Conservation (phyloP, 2,888 invertebrate species). For the Nomada ruficornis region DNA sequence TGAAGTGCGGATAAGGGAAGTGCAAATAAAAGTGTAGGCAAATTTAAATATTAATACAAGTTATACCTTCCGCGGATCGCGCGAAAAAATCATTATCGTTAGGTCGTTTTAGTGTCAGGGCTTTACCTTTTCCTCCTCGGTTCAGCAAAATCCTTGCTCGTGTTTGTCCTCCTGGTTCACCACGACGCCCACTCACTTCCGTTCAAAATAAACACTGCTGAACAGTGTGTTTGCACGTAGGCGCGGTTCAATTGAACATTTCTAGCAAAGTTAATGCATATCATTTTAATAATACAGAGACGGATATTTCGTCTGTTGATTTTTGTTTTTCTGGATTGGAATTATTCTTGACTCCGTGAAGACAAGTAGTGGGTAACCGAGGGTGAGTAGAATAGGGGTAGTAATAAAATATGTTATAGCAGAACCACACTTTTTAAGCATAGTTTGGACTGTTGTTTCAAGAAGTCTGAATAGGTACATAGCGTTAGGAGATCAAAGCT, state of each 20-base stretch:
- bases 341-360: too few relatives aligned
- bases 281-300: not conserved
- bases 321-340: too few relatives aligned
- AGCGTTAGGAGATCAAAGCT: too few relatives aligned
- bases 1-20: conserved; percentile 14
- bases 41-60: conserved; percentile 35
- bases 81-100: conserved; percentile 5
- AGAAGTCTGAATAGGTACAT: too few relatives aligned
- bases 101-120: not conserved
- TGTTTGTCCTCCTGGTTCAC: not conserved
- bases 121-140: not conserved
- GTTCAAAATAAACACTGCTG: conserved; percentile 14
- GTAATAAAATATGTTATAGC: too few relatives aligned
- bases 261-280: not conserved
- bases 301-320: not conserved
- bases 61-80: not conserved
- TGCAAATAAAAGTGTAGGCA: conserved; percentile 27
- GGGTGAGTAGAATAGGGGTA: too few relatives aligned
- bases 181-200: conserved; percentile 23
- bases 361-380: too few relatives aligned
- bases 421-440: too few relatives aligned
- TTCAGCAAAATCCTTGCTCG: not conserved
- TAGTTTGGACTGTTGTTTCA: too few relatives aligned
- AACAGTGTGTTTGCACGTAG: conserved; percentile 4
- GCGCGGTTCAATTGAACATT: not conserved